A percentile compares a stretch with the other conserved stretches of the same genome.
These are phyloP conservation scores for Sebastes minor DNA, from an alignment of 2,797 vertebrate genomes.

Conservation along the genomic window DNA sequence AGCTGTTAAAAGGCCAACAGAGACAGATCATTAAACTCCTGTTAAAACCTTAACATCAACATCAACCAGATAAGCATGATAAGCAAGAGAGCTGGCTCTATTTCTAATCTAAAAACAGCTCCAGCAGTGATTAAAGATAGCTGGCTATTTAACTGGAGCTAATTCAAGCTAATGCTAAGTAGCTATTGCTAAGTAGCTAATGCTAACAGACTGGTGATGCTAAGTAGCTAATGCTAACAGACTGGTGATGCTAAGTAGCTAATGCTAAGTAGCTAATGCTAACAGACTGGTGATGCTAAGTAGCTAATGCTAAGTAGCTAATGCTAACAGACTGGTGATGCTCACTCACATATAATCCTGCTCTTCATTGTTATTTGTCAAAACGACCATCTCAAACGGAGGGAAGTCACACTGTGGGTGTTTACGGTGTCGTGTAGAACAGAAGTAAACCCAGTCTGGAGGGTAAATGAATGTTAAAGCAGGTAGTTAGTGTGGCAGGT, in stretches of 20 bases:
- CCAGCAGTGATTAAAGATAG: background rate
- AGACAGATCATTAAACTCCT: background rate
- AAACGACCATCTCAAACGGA: constrained; percentile 79
- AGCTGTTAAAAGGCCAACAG: constrained; percentile 4
- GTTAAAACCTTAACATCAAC: background rate
- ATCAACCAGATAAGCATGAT: accelerated
- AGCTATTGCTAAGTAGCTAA: background rate
- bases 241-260: too few relatives aligned
- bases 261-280: too few relatives aligned
- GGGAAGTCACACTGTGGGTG: background rate
- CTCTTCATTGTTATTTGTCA: constrained; percentile 78
- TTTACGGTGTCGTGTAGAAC: background rate
- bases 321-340: background rate
- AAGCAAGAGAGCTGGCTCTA: too few relatives aligned
- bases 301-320: too few relatives aligned
- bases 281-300: too few relatives aligned
- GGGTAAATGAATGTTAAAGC: background rate
- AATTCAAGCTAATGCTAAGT: constrained; percentile 19
- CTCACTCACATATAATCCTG: constrained; percentile 85
- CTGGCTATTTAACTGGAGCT: background rate
- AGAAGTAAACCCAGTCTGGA: background rate
- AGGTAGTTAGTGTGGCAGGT: background rate
- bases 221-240: too few relatives aligned
- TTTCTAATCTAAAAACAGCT: background rate
- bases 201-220: too few relatives aligned